Evolutionary conservation across 2,797 vertebrate species (phyloP), one percentile per base, ranked within the genome.

Genomic region (Merluccius polli): DNA sequence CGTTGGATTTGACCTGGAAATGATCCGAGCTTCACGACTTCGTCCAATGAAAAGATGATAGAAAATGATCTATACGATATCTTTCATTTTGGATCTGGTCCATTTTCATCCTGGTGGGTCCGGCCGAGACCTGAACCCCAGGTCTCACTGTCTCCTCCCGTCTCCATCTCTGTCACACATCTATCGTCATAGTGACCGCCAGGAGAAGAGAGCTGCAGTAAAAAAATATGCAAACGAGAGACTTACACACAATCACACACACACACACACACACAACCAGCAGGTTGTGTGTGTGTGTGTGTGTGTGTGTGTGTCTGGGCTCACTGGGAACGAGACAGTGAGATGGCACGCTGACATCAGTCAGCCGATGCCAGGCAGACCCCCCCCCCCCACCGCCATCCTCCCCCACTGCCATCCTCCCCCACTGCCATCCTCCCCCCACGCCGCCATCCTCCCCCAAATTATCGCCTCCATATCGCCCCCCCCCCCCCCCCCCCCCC

Each of bases 261-360:
- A 21, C 44, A 52, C 44, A 52, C 16, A 52, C 44, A 52, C 1
- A 15, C 18, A 21, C 48, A 52, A 52, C 48, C 44, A 52, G 86
- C 86, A 75, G 52, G 52, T 24, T 52, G 48, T 52, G 48, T 84
- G 81, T 86, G 75, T 84, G 84, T 83, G 83, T 85, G 82, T 84
- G 81, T 80, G 82, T 8, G 76, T 87, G 82, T 84, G 80, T 81
- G 81, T 9, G 77, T 87, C 88, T 88, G 85, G 88, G 87, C 82
- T 82, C 82, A 82, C 73, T 52, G 80, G 73, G 80, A 86, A 83
- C 74, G 81, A 82, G 72, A 80, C 75, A 76, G 73, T 3, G 79
- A 82, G 81, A 88, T 85, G 88, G 83, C 84, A n/a, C 59, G 18
- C 33, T 35, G 86, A 89, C 87, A 90, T 90, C 63, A 27, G 2